These are phyloP conservation scores for Drosophila parvula DNA, from an alignment of 1,140 invertebrate genomes.

Conservation along the genomic window DNA sequence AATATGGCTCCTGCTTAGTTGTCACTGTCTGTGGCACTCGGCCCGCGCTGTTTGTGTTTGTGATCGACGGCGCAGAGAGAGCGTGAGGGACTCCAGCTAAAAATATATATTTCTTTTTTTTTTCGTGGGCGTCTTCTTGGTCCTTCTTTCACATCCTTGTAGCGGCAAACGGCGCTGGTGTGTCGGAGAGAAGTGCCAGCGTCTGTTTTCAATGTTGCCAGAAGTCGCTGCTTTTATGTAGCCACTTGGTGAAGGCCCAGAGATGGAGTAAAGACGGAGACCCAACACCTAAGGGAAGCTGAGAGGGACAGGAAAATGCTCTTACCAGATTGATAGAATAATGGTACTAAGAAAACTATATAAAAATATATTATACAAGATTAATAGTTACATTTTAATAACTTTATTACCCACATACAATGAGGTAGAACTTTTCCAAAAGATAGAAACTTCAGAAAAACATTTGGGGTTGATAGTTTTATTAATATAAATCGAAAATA, in stretches of 20 bases:
- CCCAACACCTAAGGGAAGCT: neutral
- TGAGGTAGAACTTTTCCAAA: too few species aligned
- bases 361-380: too few species aligned
- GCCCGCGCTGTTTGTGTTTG: slow-evolving; percentile 64
- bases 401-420: too few species aligned
- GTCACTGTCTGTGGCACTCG: slow-evolving; percentile 59
- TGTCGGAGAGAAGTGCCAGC: slow-evolving; percentile 73
- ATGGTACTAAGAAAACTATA: too few species aligned
- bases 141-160: slow-evolving; percentile 68
- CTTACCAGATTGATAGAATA: slow-evolving; percentile 15
- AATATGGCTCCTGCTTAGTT: slow-evolving; percentile 73
- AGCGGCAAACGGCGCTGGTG: slow-evolving; percentile 62
- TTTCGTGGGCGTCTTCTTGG: slow-evolving; percentile 43
- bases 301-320: slow-evolving; percentile 8
- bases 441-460: neutral
- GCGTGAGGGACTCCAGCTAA: slow-evolving; percentile 6
- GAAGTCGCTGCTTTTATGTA: slow-evolving; percentile 76
- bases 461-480: neutral
- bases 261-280: slow-evolving; percentile 33
- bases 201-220: slow-evolving; percentile 82
- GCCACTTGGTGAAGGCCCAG: slow-evolving; percentile 54
- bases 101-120: slow-evolving; percentile 26
- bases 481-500: neutral
- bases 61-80: slow-evolving; percentile 67
- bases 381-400: too few species aligned